Evolutionary conservation across 2,113 vertebrate species (phyloP).

Genomic region (Actenoides hombroni): DNA sequence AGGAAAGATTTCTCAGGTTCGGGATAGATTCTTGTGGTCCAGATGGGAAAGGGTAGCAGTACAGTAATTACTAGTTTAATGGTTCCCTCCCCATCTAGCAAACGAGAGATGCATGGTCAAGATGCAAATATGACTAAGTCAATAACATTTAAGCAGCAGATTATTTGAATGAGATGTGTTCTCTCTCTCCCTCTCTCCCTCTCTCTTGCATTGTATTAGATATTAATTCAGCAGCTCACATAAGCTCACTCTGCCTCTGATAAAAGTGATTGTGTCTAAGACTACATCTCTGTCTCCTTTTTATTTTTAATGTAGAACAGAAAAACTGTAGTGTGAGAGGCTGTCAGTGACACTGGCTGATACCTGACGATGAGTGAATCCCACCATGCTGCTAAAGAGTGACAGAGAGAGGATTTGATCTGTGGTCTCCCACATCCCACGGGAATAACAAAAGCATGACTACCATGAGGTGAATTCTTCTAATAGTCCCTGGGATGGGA

Average conservation of each 20-base stretch:
- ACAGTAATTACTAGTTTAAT: background rate
- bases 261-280: background rate
- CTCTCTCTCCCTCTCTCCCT: no score
- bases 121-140: background rate
- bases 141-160: background rate
- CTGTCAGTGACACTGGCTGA: fast-evolving
- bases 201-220: background rate
- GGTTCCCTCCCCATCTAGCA: background rate
- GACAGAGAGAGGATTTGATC: background rate
- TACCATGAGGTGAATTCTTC: background rate
- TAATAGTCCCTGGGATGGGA: background rate
- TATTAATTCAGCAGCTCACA: background rate
- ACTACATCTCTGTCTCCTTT: background rate
- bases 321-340: background rate
- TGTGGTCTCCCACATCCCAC: background rate
- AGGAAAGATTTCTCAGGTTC: background rate
- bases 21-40: background rate
- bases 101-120: background rate
- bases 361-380: background rate
- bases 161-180: background rate
- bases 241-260: background rate
- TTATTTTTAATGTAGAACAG: background rate
- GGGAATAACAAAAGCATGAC: background rate
- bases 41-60: background rate
- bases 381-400: background rate